Percentiles rank a stretch among this genome's conserved stretches.
Evolutionary conservation across 2,888 invertebrate species (phyloP).

Genomic region (Crioceris asparagi): DNA sequence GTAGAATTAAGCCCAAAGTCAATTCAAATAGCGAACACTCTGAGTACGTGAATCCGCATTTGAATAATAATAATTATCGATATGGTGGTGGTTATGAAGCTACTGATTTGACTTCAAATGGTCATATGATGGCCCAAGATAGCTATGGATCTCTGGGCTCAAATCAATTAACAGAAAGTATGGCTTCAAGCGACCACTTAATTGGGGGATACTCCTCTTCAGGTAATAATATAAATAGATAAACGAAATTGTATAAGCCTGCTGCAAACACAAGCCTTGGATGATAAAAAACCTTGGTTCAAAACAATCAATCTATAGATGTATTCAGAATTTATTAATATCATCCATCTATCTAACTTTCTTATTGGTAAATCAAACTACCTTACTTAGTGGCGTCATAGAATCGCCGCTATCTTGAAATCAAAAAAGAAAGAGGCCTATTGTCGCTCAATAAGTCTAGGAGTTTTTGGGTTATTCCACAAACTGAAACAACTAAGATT

Average conservation of each 20-base stretch:
- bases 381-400: too few species aligned
- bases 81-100: constrained; percentile 6
- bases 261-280: not conserved
- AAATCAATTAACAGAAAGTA: constrained; percentile 12
- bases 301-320: too few species aligned
- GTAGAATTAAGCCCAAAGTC: constrained; percentile 29
- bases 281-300: too few species aligned
- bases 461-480: too few species aligned
- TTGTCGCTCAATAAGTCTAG: too few species aligned
- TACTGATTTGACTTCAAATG: constrained; percentile 17
- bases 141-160: constrained; percentile 11
- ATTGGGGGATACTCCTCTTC: constrained; percentile 9
- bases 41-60: constrained; percentile 34
- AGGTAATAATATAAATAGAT: not conserved
- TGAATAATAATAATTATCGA: constrained; percentile 10
- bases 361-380: too few species aligned
- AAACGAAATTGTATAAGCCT: not conserved
- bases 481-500: too few species aligned
- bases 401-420: too few species aligned
- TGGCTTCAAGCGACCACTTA: constrained; percentile 13
- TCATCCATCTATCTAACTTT: too few species aligned
- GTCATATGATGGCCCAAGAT: constrained; percentile 18
- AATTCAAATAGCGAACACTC: constrained; percentile 33
- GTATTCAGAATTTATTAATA: too few species aligned
- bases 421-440: too few species aligned